These are phyloP conservation scores for Oriolus oriolus DNA, from an alignment of 2,113 vertebrate species.

Conservation along the genomic window DNA sequence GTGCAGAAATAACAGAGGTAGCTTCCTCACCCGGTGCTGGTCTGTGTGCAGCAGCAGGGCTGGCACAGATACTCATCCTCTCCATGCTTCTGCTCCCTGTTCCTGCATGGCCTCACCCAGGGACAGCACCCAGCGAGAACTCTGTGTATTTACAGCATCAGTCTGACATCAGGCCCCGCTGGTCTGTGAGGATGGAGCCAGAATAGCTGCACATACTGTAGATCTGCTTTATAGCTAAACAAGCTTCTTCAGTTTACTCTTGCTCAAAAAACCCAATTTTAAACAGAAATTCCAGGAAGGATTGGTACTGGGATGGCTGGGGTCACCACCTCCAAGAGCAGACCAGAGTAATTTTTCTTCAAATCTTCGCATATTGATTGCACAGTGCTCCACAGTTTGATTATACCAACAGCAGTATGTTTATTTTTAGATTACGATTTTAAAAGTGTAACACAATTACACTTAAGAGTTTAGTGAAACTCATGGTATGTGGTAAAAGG, in stretches of 20 bases:
- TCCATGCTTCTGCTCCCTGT: background rate
- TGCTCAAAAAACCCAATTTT: background rate
- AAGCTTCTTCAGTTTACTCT: background rate
- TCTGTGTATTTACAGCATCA: fast-evolving
- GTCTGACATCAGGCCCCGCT: background rate
- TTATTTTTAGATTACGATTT: background rate
- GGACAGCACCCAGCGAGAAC: background rate
- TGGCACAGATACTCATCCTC: background rate
- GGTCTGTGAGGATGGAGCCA: background rate
- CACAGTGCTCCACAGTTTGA: background rate
- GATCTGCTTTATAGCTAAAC: background rate
- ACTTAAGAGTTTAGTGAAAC: background rate
- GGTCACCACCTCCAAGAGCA: background rate
- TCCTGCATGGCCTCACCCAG: background rate
- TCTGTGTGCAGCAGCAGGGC: background rate
- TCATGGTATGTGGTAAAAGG: background rate
- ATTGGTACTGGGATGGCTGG: background rate
- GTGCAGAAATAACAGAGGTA: background rate
- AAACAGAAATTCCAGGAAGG: background rate
- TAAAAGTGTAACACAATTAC: background rate
- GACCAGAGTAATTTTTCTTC: background rate
- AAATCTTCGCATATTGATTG: background rate
- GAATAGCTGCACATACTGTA: background rate
- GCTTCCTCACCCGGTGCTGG: background rate
- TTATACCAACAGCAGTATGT: background rate